Evolutionary conservation across 2,888 invertebrate genomes (phyloP).

Genomic region (Pyrrhia umbra): DNA sequence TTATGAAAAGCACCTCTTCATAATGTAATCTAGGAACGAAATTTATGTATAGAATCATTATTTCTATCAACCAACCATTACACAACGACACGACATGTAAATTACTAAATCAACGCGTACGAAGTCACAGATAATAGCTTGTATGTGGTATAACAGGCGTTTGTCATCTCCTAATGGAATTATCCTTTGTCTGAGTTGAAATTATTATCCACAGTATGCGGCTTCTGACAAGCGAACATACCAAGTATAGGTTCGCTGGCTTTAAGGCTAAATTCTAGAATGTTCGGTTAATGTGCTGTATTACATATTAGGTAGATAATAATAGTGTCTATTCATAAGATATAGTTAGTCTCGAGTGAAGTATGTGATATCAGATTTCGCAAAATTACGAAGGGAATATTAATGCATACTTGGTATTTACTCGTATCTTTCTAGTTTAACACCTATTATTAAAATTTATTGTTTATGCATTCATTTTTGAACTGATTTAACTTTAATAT

Average conservation of each 20-base stretch:
- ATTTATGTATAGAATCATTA: not conserved
- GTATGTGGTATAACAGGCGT: not conserved
- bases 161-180: not conserved
- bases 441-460: too few species aligned
- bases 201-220: not conserved
- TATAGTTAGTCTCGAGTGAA: not conserved
- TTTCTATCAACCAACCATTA: not conserved
- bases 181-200: constrained; percentile 6
- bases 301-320: constrained; percentile 3
- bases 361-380: not conserved
- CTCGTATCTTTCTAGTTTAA: not conserved
- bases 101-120: not conserved
- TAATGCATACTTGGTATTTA: not conserved
- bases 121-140: not conserved
- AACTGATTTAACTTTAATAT: too few species aligned
- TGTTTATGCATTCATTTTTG: too few species aligned
- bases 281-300: constrained; percentile 8
- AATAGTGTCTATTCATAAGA: not conserved
- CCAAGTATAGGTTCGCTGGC: not conserved
- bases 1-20: too few species aligned
- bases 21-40: too few species aligned
- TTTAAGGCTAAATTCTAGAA: not conserved
- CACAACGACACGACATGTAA: not conserved
- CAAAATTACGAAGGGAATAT: not conserved
- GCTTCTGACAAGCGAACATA: not conserved